These are phyloP conservation scores for Cryptomyrus ogoouensis DNA, from an alignment of 2,113 vertebrate species.

Conservation along the genomic window DNA sequence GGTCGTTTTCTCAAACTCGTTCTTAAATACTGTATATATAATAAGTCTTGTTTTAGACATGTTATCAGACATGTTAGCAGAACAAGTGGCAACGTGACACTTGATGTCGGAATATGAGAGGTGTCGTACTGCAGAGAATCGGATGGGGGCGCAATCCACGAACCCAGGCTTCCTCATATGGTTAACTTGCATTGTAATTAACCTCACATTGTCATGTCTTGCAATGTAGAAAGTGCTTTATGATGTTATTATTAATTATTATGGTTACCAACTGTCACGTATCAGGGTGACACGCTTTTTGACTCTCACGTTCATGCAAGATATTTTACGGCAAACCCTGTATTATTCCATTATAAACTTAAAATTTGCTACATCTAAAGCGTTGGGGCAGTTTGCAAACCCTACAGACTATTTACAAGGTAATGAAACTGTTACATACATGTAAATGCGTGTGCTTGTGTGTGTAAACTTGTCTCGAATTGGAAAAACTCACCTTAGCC, in stretches of 20 bases:
- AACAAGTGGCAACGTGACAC: background rate
- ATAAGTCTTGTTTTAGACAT: background rate
- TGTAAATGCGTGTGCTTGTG: too few species aligned
- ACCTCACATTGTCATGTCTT: background rate
- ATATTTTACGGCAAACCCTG: too few species aligned
- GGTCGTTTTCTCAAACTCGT: background rate
- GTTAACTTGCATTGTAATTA: background rate
- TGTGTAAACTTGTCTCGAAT: too few species aligned
- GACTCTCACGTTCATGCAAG: too few species aligned
- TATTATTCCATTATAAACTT: too few species aligned
- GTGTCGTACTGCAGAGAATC: too few species aligned
- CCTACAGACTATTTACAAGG: too few species aligned
- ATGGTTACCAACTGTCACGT: background rate
- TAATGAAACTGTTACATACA: too few species aligned
- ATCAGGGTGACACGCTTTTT: too few species aligned
- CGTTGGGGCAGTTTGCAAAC: too few species aligned
- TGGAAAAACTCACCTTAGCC: too few species aligned
- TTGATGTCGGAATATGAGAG: background rate
- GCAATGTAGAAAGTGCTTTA: background rate
- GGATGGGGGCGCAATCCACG: background rate
- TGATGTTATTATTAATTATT: background rate
- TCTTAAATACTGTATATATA: background rate
- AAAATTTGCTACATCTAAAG: too few species aligned
- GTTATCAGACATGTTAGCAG: background rate
- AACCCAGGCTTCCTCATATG: background rate